Base-by-base conservation (phyloP, 2,797 vertebrate species). In the Acrocephalus scirpaceus region DNA sequence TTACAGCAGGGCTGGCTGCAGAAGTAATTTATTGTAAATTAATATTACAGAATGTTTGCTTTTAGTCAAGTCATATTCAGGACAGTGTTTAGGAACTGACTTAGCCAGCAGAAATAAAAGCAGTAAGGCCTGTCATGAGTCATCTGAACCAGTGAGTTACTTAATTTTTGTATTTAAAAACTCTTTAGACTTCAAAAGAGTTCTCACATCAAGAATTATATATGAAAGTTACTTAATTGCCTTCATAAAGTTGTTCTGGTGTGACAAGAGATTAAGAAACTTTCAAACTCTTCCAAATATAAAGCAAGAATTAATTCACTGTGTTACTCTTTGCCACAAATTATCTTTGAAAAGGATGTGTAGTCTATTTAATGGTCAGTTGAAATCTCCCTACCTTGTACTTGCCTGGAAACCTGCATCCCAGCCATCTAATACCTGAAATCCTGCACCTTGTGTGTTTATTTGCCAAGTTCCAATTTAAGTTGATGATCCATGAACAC, bases 21-120 rank as follows among this genome's bases (percentile, higher is more conserved):
- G 34, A 90, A 92, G 6, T 90, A 84, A 71, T 75, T 91, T 75
- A 78, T 86, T 84, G 54, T 90, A 54, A 90, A 93, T 75, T 60
- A 93, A 21, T 88, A 50, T 69, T 86, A 32, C 34, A 81, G 83
- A 86, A 23, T 61, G n/a, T 75, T 95, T 96, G 54, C 25, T 85
- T 88, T 74, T 40, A 81, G 50, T 75, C 57, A 84, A 80, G 42
- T 84, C 27, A 29, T 53, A 57, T 26, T 88, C 0, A 0, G 57
- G 71, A 45, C 10, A 22, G 21, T 65, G n/a, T 71, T 92, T 92
- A 50, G 65, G 57, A 88, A 23, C 58, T 77, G 54, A 74, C 12
- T 74, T 86, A 53, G 34, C 88, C 79, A 86, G 53, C 44, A 88
- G 85, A 90, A 94, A 47, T 70, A 60, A 57, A 86, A 87, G 42